Percentiles rank a stretch among this genome's conserved stretches.
phyloP scores from a whole-genome alignment of 2,113 vertebrate species.

The Triplophysa siluroides region DNA sequence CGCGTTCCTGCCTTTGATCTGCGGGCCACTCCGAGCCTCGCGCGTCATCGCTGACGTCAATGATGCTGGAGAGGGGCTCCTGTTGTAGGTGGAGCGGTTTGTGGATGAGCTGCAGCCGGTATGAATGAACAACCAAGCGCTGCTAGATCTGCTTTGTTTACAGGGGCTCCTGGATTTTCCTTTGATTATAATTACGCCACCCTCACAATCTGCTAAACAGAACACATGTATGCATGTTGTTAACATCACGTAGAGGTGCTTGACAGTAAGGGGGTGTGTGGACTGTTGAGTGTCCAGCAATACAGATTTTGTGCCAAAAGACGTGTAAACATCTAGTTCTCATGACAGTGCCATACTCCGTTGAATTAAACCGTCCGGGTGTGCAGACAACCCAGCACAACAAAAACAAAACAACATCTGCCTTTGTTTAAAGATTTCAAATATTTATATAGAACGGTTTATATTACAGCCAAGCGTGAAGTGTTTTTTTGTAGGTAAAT shows the following conservation, averaged over 20 bases:
- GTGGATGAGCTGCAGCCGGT: constrained; percentile 50
- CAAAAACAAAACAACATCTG: background rate
- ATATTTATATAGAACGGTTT: background rate
- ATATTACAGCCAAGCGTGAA: background rate
- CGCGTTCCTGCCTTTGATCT: constrained; percentile 57
- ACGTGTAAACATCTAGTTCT: background rate
- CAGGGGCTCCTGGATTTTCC: background rate
- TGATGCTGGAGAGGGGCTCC: constrained; percentile 47
- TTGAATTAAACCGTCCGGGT: background rate
- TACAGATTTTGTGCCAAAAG: background rate
- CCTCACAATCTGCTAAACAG: background rate
- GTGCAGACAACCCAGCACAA: background rate
- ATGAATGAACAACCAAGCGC: constrained; percentile 57
- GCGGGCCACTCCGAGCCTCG: constrained; percentile 52
- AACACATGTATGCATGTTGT: background rate
- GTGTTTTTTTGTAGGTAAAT: background rate
- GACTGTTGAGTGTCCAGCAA: background rate
- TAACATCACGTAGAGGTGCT: background rate
- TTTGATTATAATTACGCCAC: background rate
- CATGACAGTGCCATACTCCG: background rate
- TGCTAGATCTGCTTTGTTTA: constrained; percentile 36
- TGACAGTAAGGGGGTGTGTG: background rate
- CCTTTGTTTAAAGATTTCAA: constrained; percentile 5
- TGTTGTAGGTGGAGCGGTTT: constrained; percentile 53
- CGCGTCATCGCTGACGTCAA: constrained; percentile 63